phyloP scores from a whole-genome alignment of 2,113 vertebrate species.

The Cyanoramphus novaezelandiae region DNA sequence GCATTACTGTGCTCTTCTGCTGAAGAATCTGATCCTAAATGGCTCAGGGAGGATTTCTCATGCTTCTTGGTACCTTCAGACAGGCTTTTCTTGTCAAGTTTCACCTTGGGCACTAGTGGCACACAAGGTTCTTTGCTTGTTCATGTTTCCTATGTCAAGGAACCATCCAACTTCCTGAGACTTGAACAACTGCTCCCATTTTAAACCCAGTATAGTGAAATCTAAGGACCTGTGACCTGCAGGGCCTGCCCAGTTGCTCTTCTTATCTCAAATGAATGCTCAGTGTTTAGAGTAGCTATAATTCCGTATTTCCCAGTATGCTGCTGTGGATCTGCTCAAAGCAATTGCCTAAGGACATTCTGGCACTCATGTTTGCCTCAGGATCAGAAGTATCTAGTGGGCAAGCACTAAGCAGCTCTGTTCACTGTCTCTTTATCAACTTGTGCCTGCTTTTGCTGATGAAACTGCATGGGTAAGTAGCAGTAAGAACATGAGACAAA shows the following conservation, averaged over 20 bases:
- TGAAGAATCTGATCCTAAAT: background rate
- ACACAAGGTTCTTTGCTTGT: background rate
- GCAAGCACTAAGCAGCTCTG: slow-evolving; percentile 29
- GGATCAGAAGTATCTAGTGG: background rate
- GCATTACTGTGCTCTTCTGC: background rate
- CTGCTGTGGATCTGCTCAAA: background rate
- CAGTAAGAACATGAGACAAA: slow-evolving; percentile 49
- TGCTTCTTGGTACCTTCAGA: background rate
- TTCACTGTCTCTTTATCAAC: slow-evolving; percentile 21
- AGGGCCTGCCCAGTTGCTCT: background rate
- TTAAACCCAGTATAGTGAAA: background rate
- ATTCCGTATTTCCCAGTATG: background rate
- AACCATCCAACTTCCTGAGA: background rate
- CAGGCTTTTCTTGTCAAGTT: background rate
- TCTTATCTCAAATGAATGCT: background rate
- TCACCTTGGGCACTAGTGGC: background rate
- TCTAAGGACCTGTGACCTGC: fast-evolving
- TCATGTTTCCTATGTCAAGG: background rate
- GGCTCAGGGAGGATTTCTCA: background rate
- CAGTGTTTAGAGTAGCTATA: background rate
- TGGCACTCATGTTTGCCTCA: background rate
- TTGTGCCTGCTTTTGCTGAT: slow-evolving; percentile 57
- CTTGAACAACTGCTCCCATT: background rate
- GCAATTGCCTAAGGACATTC: background rate
- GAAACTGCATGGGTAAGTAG: slow-evolving; percentile 32